Conservation (phyloP, 2,888 invertebrate genomes). For the Cephus spinipes region DNA sequence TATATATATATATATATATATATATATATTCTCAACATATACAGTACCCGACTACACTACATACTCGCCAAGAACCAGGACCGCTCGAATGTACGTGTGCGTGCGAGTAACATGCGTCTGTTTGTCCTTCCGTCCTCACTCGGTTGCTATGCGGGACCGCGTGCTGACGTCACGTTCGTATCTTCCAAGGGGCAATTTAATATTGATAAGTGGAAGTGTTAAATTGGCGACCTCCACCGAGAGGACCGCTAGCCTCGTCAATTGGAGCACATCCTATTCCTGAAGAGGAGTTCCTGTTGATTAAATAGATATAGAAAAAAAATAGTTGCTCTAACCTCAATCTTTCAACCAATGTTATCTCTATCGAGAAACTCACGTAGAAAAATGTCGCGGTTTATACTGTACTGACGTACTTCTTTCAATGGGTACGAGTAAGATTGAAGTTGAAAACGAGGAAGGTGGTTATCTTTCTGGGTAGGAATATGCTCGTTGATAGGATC, state of each 20-base stretch:
- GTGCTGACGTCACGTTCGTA: constrained; percentile 52
- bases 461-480: neutral
- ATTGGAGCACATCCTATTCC: constrained; percentile 4
- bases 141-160: constrained; percentile 59
- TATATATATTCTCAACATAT: neutral
- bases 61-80: constrained; percentile 8
- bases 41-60: neutral
- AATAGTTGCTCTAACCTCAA: neutral
- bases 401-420: neutral
- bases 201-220: constrained; percentile 56
- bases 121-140: constrained; percentile 46
- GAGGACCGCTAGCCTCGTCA: constrained; percentile 3
- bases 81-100: neutral
- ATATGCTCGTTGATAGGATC: neutral
- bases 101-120: constrained; percentile 25
- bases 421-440: neutral
- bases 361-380: neutral
- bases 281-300: neutral
- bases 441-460: neutral
- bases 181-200: constrained; percentile 53
- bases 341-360: neutral
- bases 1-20: neutral
- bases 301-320: neutral
- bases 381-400: neutral
- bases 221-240: constrained; percentile 26